phyloP scores from a whole-genome alignment of 2,797 vertebrate genomes.

The Diplodus sargus region DNA sequence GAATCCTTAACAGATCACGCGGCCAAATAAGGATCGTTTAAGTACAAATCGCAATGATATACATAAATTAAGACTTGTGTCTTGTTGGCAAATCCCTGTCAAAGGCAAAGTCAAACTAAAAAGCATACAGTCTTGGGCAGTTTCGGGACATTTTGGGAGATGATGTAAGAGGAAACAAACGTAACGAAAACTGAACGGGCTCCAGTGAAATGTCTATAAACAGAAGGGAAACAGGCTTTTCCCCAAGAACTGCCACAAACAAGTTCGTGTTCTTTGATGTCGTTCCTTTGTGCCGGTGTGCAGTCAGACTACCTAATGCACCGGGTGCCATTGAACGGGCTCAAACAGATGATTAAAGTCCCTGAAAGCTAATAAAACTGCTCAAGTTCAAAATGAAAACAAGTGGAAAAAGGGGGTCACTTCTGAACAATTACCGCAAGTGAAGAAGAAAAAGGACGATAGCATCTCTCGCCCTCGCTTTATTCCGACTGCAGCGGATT shows the following conservation, averaged over 20 bases:
- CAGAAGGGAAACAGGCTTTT: conserved; percentile 33
- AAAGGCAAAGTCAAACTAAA: not conserved
- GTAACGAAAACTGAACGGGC: conserved; percentile 55
- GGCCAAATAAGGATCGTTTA: not conserved
- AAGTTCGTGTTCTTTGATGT: conserved; percentile 44
- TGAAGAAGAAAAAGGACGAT: conserved; percentile 4
- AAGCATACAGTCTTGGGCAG: conserved; percentile 16
- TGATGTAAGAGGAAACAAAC: conserved; percentile 53
- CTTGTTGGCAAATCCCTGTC: conserved; percentile 3
- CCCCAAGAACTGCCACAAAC: conserved; percentile 47
- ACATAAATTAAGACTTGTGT: not conserved
- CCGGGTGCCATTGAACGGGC: conserved; percentile 26
- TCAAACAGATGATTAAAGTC: conserved; percentile 50
- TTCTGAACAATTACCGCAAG: conserved; percentile 9
- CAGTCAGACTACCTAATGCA: conserved; percentile 39
- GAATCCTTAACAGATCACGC: not conserved
- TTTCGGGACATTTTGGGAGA: conserved; percentile 42
- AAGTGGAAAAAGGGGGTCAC: conserved; percentile 19
- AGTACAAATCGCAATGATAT: not conserved
- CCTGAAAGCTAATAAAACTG: conserved; percentile 32
- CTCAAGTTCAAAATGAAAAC: conserved; percentile 14
- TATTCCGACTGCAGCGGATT: not conserved
- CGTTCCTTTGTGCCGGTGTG: conserved; percentile 24
- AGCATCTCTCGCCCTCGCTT: conserved; percentile 1
- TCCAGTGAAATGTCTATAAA: conserved; percentile 38